phyloP scores from a whole-genome alignment of 92 coral and sea anemone species.

The Pocillopora meandrina region DNA sequence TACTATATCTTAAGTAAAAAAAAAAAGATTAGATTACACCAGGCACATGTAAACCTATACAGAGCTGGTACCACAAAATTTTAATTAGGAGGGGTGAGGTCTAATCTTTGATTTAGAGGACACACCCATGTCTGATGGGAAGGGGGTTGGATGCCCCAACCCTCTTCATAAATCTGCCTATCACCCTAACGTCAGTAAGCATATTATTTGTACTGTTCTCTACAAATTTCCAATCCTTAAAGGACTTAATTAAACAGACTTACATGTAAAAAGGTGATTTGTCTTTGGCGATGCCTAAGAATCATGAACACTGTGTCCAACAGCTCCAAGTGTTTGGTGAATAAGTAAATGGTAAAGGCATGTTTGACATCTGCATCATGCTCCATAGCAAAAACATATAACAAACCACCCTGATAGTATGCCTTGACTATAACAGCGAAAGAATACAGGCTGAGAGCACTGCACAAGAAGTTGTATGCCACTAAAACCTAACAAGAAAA shows the following conservation, averaged over 20 bases:
- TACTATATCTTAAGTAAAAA: no score
- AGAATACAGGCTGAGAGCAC: slow-evolving; percentile 86
- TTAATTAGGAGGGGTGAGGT: no score
- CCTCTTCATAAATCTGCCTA: background rate
- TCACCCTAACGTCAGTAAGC: no score
- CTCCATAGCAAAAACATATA: slow-evolving; percentile 59
- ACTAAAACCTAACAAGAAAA: slow-evolving; percentile 70
- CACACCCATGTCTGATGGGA: no score
- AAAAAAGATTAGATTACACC: no score
- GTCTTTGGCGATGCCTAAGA: slow-evolving; percentile 86
- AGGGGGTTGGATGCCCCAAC: background rate
- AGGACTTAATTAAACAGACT: slow-evolving; percentile 12
- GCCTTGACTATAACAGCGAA: slow-evolving; percentile 44
- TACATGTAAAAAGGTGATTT: slow-evolving; percentile 88
- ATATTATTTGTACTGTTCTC: no score
- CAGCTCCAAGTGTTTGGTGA: slow-evolving; percentile 84
- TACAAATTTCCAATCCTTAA: no score
- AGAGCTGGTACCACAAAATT: no score
- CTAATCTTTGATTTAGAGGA: no score
- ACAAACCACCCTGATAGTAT: slow-evolving; percentile 43
- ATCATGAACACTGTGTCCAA: slow-evolving; percentile 94
- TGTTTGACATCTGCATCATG: slow-evolving; percentile 71
- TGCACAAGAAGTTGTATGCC: slow-evolving; percentile 88
- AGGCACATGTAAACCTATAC: no score
- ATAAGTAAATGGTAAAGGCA: slow-evolving; percentile 70